Base-by-base conservation (phyloP, 92 coral and sea anemone species). In the Diadumene lineata region DNA sequence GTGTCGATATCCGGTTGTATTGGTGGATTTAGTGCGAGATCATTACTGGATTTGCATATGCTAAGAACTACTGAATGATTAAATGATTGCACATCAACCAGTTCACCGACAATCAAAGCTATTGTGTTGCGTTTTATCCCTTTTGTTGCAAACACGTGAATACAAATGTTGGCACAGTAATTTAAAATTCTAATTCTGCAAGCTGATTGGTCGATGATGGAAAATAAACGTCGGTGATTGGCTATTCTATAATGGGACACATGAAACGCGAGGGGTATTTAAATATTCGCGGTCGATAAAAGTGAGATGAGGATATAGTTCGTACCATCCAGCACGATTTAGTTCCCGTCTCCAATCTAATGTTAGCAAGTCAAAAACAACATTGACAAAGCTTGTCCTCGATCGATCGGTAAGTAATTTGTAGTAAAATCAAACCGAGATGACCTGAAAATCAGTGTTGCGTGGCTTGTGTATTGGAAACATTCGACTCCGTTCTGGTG, bases 271-370 rank as follows among this genome's bases (percentile, higher is more conserved):
- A 87, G 86, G 90, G 97, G 90, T 91, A 91, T 91, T 91, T 91
- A 91, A 91, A 91, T 87, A 91, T 91, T 91, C 97, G 97, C 97
- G 97, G 93, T 91, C 82, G 97, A 84, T 83, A 87, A 81, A 88
- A 90, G 92, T 90, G 87, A 81, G 92, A 81, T 87, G 84, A 77
- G 19, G 61, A 60, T 60, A 7, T n/a, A n/a, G n/a, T 53, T 46
- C 64, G 43, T 27, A 1, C 43, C 30, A 13, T 56, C 44, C 38
- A 17, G 50, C 33, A 63, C 62, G 30, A 4, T 53, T 53, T 15
- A 8, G 58, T 53, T 9, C 19, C 58, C 19, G 58, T 53, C 21
- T 53, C 58, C 7, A 4, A 13, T 38, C 48, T 38, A 38, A 38
- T 38, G 48, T 38, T 38, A 38, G 48, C 48, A 4, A 4, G 13